Evolutionary conservation across 2,888 invertebrate species (phyloP).

Genomic region (Dione vanillae): DNA sequence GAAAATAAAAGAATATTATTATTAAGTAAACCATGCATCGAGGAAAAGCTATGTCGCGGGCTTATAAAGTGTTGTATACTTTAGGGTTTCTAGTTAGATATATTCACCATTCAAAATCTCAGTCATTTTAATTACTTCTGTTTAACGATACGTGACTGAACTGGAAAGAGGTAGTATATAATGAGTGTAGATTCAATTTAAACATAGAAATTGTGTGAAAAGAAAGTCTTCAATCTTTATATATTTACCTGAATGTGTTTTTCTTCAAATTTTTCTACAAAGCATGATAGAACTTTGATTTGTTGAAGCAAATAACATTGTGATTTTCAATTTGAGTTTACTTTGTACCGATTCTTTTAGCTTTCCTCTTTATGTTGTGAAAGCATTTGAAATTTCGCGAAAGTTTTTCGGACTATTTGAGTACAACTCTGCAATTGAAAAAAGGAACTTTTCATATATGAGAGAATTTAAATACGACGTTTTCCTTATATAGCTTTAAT

Average conservation of each 20-base stretch:
- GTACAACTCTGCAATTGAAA: conserved; percentile 9
- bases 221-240: too few relatives aligned
- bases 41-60: too few relatives aligned
- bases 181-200: too few relatives aligned
- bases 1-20: too few relatives aligned
- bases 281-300: neutral
- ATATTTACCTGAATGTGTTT: neutral
- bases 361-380: neutral
- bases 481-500: neutral
- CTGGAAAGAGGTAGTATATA: too few relatives aligned
- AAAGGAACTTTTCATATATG: neutral
- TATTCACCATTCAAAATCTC: too few relatives aligned
- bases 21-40: too few relatives aligned
- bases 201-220: too few relatives aligned
- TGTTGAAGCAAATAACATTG: conserved; percentile 13
- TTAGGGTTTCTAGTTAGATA: too few relatives aligned
- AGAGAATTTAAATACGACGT: neutral
- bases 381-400: conserved; percentile 16
- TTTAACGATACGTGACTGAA: too few relatives aligned
- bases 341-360: conserved; percentile 11
- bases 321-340: conserved; percentile 21
- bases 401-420: conserved; percentile 21
- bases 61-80: too few relatives aligned
- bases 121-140: too few relatives aligned
- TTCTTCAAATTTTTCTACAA: neutral